Evolutionary conservation across 2,113 vertebrate genomes (phyloP).

Genomic region (Pyxicephalus adspersus): DNA sequence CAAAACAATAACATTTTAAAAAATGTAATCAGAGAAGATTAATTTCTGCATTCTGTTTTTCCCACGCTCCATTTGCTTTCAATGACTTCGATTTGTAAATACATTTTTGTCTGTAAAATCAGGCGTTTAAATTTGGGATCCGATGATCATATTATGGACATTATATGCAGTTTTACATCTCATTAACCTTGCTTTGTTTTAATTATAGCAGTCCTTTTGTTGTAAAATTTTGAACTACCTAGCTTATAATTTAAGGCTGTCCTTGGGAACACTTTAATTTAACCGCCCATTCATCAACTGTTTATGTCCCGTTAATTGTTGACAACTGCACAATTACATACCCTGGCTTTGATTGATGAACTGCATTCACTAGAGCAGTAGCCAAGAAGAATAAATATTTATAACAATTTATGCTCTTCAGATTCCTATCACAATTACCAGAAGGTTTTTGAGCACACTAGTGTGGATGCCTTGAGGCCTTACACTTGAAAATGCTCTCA

Average conservation of each 20-base stretch:
- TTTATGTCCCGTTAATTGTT: conserved; percentile 83
- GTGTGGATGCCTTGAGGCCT: conserved; percentile 10
- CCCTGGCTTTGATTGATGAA: conserved; percentile 78
- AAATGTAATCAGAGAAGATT: too few relatives aligned
- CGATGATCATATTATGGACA: conserved; percentile 76
- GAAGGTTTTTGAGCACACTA: conserved; percentile 63
- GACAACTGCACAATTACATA: conserved; percentile 85
- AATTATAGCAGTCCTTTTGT: conserved; percentile 86
- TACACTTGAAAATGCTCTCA: not conserved
- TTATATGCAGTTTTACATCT: conserved; percentile 90
- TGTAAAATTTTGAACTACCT: conserved; percentile 82
- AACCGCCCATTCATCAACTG: conserved; percentile 83
- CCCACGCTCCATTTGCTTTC: too few relatives aligned
- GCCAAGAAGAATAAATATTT: conserved; percentile 79
- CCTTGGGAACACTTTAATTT: conserved; percentile 81
- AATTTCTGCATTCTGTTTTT: too few relatives aligned
- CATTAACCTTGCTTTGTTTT: conserved; percentile 92
- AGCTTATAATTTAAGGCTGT: conserved; percentile 81
- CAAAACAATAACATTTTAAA: too few relatives aligned
- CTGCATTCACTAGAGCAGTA: conserved; percentile 68
- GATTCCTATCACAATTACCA: conserved; percentile 70
- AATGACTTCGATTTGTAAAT: not conserved
- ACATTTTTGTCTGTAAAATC: conserved; percentile 57
- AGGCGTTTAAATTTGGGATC: conserved; percentile 79
- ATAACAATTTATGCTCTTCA: conserved; percentile 74